These are phyloP conservation scores for Sweltsa coloradensis DNA, from an alignment of 1,140 invertebrate species.

Conservation along the genomic window DNA sequence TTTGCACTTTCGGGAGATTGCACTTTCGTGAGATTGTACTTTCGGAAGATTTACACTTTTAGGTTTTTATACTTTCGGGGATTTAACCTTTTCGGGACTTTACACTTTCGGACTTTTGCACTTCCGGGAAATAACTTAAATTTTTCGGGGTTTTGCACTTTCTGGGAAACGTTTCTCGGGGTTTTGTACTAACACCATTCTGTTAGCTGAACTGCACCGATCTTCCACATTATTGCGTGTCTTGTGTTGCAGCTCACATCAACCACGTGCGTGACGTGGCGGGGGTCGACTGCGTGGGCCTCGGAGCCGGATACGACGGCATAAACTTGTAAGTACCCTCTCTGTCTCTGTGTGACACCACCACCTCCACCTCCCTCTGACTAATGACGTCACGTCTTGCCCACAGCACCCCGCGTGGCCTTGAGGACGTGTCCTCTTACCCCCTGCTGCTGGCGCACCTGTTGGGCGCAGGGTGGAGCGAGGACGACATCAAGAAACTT, in stretches of 20 bases:
- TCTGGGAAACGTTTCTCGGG: no score
- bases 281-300: conserved; percentile 73
- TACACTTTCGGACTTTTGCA: no score
- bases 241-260: conserved; percentile 11
- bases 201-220: not conserved
- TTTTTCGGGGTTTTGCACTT: no score
- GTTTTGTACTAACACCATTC: not conserved
- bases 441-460: conserved; percentile 73
- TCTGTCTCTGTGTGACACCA: not conserved
- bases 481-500: conserved; percentile 74
- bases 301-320: conserved; percentile 78
- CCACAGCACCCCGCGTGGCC: conserved; percentile 63
- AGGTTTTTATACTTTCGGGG: no score
- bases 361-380: not conserved
- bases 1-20: no score
- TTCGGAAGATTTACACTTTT: no score
- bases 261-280: conserved; percentile 70
- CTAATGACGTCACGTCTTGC: conserved; percentile 1
- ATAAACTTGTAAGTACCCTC: conserved; percentile 63
- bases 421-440: conserved; percentile 86
- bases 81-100: no score
- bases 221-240: not conserved
- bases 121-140: no score
- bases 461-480: conserved; percentile 63
- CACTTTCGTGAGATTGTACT: no score